phyloP scores from a whole-genome alignment of 2,888 invertebrate species.

The Blastobasis lacticolella region DNA sequence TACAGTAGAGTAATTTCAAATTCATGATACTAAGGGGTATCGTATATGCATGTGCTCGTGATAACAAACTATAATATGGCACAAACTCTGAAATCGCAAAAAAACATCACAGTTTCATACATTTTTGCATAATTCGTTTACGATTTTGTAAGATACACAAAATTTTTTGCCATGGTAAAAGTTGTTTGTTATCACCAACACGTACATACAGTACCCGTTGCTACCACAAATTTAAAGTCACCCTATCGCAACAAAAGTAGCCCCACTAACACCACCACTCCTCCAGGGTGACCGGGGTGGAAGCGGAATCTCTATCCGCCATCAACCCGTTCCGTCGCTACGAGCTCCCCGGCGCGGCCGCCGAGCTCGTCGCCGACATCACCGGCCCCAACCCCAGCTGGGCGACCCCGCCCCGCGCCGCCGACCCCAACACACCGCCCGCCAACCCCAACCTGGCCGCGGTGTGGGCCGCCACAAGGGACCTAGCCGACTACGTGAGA shows the following conservation, averaged over 20 bases:
- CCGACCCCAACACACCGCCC: background rate
- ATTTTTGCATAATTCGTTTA: no score
- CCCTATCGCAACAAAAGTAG: background rate
- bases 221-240: no score
- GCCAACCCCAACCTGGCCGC: background rate
- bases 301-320: slow-evolving; percentile 30
- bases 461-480: slow-evolving; percentile 5
- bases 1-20: no score
- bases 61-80: no score
- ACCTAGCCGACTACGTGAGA: slow-evolving; percentile 18
- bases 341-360: slow-evolving; percentile 36
- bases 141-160: no score
- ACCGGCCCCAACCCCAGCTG: slow-evolving; percentile 5
- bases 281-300: slow-evolving; percentile 29
- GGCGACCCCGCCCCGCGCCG: background rate
- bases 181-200: no score
- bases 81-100: no score
- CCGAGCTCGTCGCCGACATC: slow-evolving; percentile 28
- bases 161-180: no score
- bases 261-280: background rate
- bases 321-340: slow-evolving; percentile 50
- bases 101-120: no score
- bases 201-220: no score
- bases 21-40: no score
- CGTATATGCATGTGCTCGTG: no score